Evolutionary conservation across 2,797 vertebrate species (phyloP), one percentile per base, ranked within the genome.

Genomic region (Acanthiza pusilla): DNA sequence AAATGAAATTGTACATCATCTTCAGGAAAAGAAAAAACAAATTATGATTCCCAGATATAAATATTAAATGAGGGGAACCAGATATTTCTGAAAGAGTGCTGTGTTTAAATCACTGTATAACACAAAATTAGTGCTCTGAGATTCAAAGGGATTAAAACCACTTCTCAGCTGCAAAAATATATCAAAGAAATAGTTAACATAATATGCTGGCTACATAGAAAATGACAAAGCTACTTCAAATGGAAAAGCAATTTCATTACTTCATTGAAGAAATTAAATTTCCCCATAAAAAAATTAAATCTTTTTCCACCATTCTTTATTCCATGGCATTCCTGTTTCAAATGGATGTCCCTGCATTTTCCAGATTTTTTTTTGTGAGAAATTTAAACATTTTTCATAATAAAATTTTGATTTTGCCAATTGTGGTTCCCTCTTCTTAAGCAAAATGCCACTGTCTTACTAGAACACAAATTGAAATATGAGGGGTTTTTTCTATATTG

Each of bases 21-120:
- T 68, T 54, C 50, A 73, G 40, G 38, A 85, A 85, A 85, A 85
- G 22, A 75, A 91, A 96, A 93, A 93, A 71, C 85, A 91, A 93
- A 95, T 57, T 75, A 38, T 34, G 43, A 67, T 73, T 43, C 13
- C 40, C 43, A 74, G 23, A 53, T 53, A 93, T 51, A 96, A 95
- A 94, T 85, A 93, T 67, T 91, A 73, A 91, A 93, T 4, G 27
- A 93, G 26, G 40, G 10, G 27, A 87, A 75, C 15, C 27, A 76
- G 32, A 26, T 47, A 42, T 84, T 93, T 92, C 43, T 75, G 51
- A 67, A 71, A 80, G 25, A 61, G 15, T 73, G 58, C 30, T 89
- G 23, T 38, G n/a, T 67, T 13, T 84, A 92, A 94, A 94, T 93
- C 85, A 88, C 29, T 54, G 21, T 58, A 36, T 27, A 50, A 32